A percentile compares a stretch with the other conserved stretches of the same genome.
Evolutionary conservation across 2,113 vertebrate species (phyloP).

Genomic region (Pseudorhombus dupliciocellatus): DNA sequence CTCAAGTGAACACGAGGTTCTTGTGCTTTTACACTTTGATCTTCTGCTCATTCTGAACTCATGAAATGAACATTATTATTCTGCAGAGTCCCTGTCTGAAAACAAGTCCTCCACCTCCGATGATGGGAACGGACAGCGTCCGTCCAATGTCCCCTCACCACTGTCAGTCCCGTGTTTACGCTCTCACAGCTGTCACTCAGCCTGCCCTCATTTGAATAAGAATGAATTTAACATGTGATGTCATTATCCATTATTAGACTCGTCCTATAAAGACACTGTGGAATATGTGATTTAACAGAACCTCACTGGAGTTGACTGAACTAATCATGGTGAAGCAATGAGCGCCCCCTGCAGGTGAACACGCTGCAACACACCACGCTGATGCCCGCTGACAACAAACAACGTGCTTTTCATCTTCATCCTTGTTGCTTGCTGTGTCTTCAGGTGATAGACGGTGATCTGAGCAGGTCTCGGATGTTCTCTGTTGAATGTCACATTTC

Average conservation of each 20-base stretch:
- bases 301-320: conserved; percentile 17
- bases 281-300: neutral
- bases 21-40: no score
- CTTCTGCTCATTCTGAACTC: neutral
- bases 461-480: no score
- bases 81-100: neutral
- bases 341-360: conserved; percentile 46
- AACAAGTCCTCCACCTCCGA: conserved; percentile 12
- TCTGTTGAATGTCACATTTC: no score
- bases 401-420: conserved; percentile 4
- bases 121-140: neutral
- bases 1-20: no score
- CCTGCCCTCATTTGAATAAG: conserved; percentile 8
- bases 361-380: conserved; percentile 17
- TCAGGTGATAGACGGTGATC: neutral
- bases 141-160: conserved; percentile 1
- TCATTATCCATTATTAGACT: neutral
- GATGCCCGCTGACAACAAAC: conserved; percentile 14
- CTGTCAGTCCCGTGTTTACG: conserved; percentile 12
- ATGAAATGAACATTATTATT: conserved; percentile 21
- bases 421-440: conserved; percentile 4
- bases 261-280: neutral
- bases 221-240: conserved; percentile 2
- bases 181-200: conserved; percentile 46
- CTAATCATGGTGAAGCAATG: neutral